A percentile compares a stretch with the other conserved stretches of the same genome.
phyloP scores from a whole-genome alignment of 1,140 invertebrate genomes.

The Leucophenga varia region DNA sequence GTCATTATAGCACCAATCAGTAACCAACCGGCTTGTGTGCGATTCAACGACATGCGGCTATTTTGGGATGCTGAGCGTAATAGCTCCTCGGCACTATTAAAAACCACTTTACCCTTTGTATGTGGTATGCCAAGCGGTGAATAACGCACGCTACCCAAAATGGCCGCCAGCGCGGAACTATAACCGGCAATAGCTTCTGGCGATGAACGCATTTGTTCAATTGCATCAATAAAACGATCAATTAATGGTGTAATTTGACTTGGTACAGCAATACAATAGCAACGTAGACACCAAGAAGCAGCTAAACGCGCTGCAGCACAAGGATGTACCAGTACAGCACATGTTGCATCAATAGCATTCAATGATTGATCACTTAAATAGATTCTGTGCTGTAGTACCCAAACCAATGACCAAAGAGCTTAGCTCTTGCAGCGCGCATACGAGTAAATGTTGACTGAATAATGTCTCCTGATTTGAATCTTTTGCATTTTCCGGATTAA shows the following conservation, averaged over 20 bases:
- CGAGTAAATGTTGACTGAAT: slow-evolving; percentile 92
- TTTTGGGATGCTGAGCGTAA: slow-evolving; percentile 96
- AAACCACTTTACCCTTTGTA: slow-evolving; percentile 94
- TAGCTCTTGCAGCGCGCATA: slow-evolving; percentile 92
- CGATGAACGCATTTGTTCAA: slow-evolving; percentile 86
- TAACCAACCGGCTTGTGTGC: slow-evolving; percentile 97
- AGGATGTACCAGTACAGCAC: slow-evolving; percentile 79
- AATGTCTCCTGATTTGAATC: slow-evolving; percentile 85
- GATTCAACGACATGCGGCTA: slow-evolving; percentile 88
- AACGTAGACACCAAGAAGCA: slow-evolving; percentile 91
- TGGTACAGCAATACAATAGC: slow-evolving; percentile 89
- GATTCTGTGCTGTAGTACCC: slow-evolving; percentile 86
- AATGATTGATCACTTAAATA: slow-evolving; percentile 84
- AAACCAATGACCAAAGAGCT: slow-evolving; percentile 82
- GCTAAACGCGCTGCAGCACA: slow-evolving; percentile 87
- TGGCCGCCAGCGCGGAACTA: slow-evolving; percentile 88
- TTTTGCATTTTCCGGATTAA: slow-evolving; percentile 86
- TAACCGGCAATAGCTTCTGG: slow-evolving; percentile 94
- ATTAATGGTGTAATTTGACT: slow-evolving; percentile 91
- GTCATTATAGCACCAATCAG: slow-evolving; percentile 96
- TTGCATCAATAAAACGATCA: slow-evolving; percentile 81
- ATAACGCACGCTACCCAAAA: slow-evolving; percentile 86
- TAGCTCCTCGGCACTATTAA: slow-evolving; percentile 96
- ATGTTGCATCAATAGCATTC: slow-evolving; percentile 66
- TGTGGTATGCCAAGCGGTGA: slow-evolving; percentile 96